phyloP scores from a whole-genome alignment of 2,113 vertebrate species.

The Rattus norvegicus region GRCr8 NC_086022.1:46405001-46405500 shows the following conservation, averaged over 20 bases:
- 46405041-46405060: not conserved
- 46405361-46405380: not conserved
- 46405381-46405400: not conserved
- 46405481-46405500: not conserved
- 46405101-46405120: too few relatives aligned
- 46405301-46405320: not conserved
- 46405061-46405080: not conserved
- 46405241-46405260: too few relatives aligned
- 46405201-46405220: too few relatives aligned
- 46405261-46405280: too few relatives aligned
- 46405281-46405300: not conserved
- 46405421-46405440: constrained; percentile 23
- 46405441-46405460: not conserved
- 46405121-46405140: too few relatives aligned
- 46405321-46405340: not conserved
- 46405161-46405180: too few relatives aligned
- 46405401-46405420: not conserved
- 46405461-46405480: not conserved
- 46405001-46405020: not conserved
- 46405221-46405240: too few relatives aligned
- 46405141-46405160: too few relatives aligned
- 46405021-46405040: not conserved
- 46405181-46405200: too few relatives aligned
- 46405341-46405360: not conserved
- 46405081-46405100: not conserved